These are phyloP conservation scores for Sardinella longiceps DNA, from an alignment of 2,797 vertebrate genomes.

Conservation along the genomic window DNA sequence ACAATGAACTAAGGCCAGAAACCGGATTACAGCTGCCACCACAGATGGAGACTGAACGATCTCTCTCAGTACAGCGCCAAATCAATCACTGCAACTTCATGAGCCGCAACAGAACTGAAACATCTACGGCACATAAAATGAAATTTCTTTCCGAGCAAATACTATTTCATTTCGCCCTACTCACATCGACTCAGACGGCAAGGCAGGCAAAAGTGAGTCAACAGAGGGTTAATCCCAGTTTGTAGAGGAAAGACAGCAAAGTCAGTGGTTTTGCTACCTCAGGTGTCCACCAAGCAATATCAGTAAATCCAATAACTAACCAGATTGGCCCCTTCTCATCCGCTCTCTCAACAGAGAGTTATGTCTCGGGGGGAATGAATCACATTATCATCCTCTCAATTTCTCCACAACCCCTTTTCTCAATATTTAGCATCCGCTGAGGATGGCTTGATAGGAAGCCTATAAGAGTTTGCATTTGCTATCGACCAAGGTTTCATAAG, in stretches of 20 bases:
- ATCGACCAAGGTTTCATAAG: not conserved
- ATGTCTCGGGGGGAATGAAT: not conserved
- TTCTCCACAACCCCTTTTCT: not conserved
- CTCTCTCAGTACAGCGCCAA: not conserved
- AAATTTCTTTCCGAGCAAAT: not conserved
- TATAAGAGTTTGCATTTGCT: not conserved
- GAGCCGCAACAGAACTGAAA: not conserved
- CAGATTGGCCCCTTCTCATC: not conserved
- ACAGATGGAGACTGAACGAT: not conserved
- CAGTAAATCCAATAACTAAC: not conserved
- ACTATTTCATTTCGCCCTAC: not conserved
- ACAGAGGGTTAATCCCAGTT: constrained; percentile 2
- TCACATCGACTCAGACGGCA: not conserved
- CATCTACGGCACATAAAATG: not conserved
- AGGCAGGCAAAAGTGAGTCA: not conserved
- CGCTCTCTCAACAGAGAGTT: not conserved
- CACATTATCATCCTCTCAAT: not conserved
- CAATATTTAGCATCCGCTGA: not conserved
- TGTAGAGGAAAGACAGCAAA: not conserved
- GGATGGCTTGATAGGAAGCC: not conserved
- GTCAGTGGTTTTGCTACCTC: not conserved
- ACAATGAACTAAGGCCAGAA: not conserved
- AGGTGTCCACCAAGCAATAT: constrained; percentile 19
- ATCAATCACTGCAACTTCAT: not conserved
- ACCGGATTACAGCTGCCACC: not conserved